phyloP scores from a whole-genome alignment of 2,113 vertebrate species.

The Pungitius pungitius region DNA sequence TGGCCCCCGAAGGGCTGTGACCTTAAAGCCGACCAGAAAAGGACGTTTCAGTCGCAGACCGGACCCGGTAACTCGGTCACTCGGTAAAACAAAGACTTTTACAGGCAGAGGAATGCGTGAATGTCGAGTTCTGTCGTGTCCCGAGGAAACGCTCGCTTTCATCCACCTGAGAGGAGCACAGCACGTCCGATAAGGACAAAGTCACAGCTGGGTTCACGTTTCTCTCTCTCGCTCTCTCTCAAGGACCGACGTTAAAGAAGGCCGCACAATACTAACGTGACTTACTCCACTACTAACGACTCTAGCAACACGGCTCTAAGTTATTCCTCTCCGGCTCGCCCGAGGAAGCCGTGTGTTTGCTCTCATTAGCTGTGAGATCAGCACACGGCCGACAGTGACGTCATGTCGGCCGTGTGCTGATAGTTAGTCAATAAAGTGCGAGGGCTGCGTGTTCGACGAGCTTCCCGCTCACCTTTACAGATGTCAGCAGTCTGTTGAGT shows the following conservation, averaged over 20 bases:
- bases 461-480: slow-evolving; percentile 77
- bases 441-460: not conserved
- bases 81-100: not conserved
- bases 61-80: not conserved
- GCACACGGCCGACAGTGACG: not conserved
- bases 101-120: not conserved
- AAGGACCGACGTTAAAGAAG: no score
- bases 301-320: no score
- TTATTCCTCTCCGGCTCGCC: no score
- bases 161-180: not conserved
- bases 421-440: not conserved
- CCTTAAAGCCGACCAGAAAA: not conserved
- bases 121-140: not conserved
- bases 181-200: not conserved
- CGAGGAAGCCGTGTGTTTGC: no score
- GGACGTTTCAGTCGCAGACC: not conserved
- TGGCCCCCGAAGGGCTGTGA: not conserved
- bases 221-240: no score
- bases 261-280: no score
- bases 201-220: not conserved
- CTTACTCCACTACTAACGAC: not conserved
- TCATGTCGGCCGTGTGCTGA: not conserved
- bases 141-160: no score
- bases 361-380: not conserved
- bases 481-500: slow-evolving; percentile 63